These are phyloP conservation scores for Hycleus phaleratus DNA, from an alignment of 1,140 invertebrate species.

Conservation along the genomic window DNA sequence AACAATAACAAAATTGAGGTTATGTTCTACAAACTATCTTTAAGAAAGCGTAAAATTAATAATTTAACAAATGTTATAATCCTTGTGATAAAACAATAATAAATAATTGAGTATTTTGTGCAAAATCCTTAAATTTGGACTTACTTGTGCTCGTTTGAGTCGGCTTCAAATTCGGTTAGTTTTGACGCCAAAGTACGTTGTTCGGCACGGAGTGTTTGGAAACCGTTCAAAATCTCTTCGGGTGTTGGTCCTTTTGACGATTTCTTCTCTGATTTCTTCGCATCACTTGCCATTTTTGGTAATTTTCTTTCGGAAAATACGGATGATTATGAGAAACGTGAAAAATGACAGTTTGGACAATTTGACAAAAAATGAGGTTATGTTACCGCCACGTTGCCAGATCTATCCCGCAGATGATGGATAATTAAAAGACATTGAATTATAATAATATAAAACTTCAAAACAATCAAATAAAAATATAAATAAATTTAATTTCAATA, in stretches of 20 bases:
- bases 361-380: no score
- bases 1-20: conserved; percentile 24
- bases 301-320: neutral
- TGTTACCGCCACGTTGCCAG: no score
- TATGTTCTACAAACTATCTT: neutral
- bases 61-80: no score
- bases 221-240: conserved; percentile 79
- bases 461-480: no score
- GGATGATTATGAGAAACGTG: neutral
- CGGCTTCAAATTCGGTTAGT: conserved; percentile 85
- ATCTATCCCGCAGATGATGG: no score
- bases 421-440: no score
- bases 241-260: conserved; percentile 43
- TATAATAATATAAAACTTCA: no score
- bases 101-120: no score
- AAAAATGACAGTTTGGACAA: neutral
- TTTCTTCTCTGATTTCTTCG: conserved; percentile 41
- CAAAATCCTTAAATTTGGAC: conserved; percentile 26
- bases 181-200: conserved; percentile 79
- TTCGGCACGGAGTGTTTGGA: conserved; percentile 78
- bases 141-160: conserved; percentile 93
- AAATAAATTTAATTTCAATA: no score
- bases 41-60: neutral
- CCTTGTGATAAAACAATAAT: no score
- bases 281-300: conserved; percentile 41